These are phyloP conservation scores for Temnothorax unifasciatus DNA, from an alignment of 2,888 invertebrate species.

Conservation along the genomic window DNA sequence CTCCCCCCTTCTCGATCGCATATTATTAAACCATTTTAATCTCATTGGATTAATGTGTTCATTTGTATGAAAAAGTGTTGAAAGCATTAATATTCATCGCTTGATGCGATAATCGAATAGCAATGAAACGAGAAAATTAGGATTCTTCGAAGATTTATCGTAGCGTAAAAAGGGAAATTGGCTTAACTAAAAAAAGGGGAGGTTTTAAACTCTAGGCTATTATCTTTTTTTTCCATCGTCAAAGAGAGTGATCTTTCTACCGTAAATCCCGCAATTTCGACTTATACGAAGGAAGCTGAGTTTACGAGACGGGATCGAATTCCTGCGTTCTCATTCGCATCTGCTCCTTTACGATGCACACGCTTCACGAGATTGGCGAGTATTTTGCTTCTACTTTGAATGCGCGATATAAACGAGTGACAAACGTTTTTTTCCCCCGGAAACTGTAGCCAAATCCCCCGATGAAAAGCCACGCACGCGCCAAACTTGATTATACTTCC, in stretches of 20 bases:
- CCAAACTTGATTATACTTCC: slow-evolving; percentile 8
- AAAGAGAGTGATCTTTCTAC: slow-evolving; percentile 32
- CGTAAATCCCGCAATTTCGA: slow-evolving; percentile 55
- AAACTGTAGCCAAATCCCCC: slow-evolving; percentile 9
- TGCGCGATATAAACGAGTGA: background rate
- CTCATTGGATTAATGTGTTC: background rate
- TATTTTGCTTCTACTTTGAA: slow-evolving; percentile 31
- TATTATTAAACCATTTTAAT: slow-evolving; percentile 11
- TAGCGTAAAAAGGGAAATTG: slow-evolving; percentile 19
- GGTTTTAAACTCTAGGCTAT: slow-evolving; percentile 31
- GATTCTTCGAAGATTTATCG: slow-evolving; percentile 24
- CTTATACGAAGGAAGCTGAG: slow-evolving; percentile 48
- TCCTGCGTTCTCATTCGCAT: slow-evolving; percentile 51
- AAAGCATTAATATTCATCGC: slow-evolving; percentile 29
- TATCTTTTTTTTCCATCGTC: slow-evolving; percentile 28
- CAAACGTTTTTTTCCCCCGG: background rate
- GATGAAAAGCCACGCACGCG: slow-evolving; percentile 12
- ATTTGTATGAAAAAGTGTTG: background rate
- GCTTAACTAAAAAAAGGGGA: slow-evolving; percentile 24
- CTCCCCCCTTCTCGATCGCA: background rate
- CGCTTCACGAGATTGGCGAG: background rate
- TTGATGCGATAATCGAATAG: background rate
- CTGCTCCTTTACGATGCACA: slow-evolving; percentile 39
- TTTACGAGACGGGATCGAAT: slow-evolving; percentile 46
- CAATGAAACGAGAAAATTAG: slow-evolving; percentile 36